Evolutionary conservation across 2,113 vertebrate genomes (phyloP), one percentile per base, ranked within the genome.

Genomic region (Hyperopisus bebe): DNA sequence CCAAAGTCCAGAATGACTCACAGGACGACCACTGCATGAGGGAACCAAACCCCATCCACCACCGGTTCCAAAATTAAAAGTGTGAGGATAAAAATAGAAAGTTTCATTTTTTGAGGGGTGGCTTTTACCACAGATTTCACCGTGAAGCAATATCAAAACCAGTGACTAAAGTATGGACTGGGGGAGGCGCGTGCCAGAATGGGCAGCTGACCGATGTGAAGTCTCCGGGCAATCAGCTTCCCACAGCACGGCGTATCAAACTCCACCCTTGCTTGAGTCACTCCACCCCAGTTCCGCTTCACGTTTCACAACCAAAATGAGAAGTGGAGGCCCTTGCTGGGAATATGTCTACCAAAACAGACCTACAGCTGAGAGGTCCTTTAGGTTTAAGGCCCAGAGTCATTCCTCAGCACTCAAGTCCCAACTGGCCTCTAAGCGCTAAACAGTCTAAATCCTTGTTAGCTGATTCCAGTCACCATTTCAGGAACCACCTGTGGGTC

Each of bases 51-150:
- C 66, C 46, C 11, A 13, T 50, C 24, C 7, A 89, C 27, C 88
- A 50, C 7, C 24, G 19, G 42, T 21, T 35, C 88, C 82, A 51
- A 89, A 89, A 83, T 70, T 74, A 88, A 17, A 86, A n/a, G 48
- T 86, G n/a, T 51, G 24, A n/a, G 88, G 27, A 35, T 50, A 89
- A 80, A 80, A 89, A 51, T 80, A 89, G 88, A 48, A 42, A 1
- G 24, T 66, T 89, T 7, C 31, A 19, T 80, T 80, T 80, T 80
- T 42, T 39, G 17, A 19, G 15, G 74, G 74, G 15, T 42, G 74
- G 31, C 17, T 24, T 39, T 44, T 42, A 89, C 27, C 9, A 42
- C 88, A 89, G 31, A 88, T 83, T 89, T 89, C 88, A 74, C 74
- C 19, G 3, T 51, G 48, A 70, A 24, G 35, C 48, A 21, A 89